Percentiles rank a stretch among this genome's conserved stretches.
Conservation (phyloP, 30 jellyfish, hydroid and myxozoan species). For the Rhopilema esculentum region DNA sequence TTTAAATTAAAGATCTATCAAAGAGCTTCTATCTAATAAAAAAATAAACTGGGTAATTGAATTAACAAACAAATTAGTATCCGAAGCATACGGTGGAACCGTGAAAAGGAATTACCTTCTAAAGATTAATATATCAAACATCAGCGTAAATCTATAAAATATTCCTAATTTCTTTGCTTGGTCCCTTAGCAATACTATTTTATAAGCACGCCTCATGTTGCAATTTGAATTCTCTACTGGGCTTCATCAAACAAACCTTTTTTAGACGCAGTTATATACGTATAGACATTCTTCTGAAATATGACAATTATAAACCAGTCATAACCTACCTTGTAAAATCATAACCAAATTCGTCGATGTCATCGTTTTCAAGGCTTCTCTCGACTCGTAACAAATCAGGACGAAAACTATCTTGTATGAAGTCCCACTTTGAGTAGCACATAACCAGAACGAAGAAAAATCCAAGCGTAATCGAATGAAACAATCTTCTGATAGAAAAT, state of each 20-base stretch:
- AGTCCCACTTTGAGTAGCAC: conserved; percentile 42
- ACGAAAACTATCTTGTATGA: background rate
- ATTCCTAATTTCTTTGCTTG: no score
- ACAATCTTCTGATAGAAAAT: conserved; percentile 52
- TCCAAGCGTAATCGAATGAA: conserved; percentile 49
- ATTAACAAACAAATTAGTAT: no score
- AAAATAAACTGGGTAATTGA: no score
- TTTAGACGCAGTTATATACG: background rate
- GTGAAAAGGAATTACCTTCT: no score
- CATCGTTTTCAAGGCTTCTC: conserved; percentile 52
- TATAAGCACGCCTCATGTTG: no score
- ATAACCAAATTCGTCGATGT: conserved; percentile 38
- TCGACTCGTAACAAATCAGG: conserved; percentile 38
- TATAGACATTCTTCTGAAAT: background rate
- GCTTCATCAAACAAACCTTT: background rate
- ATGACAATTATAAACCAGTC: background rate
- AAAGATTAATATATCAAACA: no score
- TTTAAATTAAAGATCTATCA: no score
- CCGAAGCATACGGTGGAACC: no score
- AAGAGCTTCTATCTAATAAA: no score
- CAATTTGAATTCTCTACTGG: background rate
- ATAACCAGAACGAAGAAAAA: conserved; percentile 30
- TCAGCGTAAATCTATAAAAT: no score
- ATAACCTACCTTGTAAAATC: conserved; percentile 61
- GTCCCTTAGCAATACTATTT: no score